Base-by-base conservation (phyloP, 2,888 invertebrate species). In the Volucella bombylans region DNA sequence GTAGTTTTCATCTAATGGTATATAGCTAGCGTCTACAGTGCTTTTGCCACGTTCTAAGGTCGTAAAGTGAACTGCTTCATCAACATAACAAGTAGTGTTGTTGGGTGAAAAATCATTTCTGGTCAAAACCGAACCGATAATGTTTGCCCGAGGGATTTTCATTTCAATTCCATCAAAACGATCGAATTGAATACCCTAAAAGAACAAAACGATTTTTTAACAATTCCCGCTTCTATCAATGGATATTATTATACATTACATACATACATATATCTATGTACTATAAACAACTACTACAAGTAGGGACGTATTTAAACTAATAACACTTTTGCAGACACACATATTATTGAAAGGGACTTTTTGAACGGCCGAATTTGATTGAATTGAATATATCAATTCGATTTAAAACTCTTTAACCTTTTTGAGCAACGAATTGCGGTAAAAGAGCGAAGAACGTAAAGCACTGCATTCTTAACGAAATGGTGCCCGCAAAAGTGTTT, bases 1-100 rank as follows among this genome's bases (percentile, higher is more conserved):
- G 82, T 89, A 90, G 73, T 88, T 88, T 86, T 89, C 89, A 87
- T 89, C 89, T 77, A 90, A 88, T 69, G 89, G 88, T 86, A 89
- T 87, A 87, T 88, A 88, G 83, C 88, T 89, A 15, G 88, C 79
- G 78, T 88, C 88, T 79, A 87, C 87, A 65, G 82, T 80, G 82
- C 86, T 88, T 77, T 89, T 90, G 78, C 89, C 89, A 11, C 90
- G 88, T 79, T 90, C 89, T 79, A 89, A 86, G 14, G 89, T 87
- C 76, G 88, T 87, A 86, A 89, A 90, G 81, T 88, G 88, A 62
- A 90, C 87, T 11, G 88, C 87, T 87, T 90, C 89, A 87, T 90
- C 89, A 72, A 89, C 89, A 82, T 88, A 89, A 78, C 87, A 83
- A 78, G 89, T 88, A 64, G 88, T 86, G 65, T 87, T 87, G 47